Evolutionary conservation across 1,140 invertebrate genomes (phyloP), one percentile per base, ranked within the genome.

Genomic region (Drosophila leontia): DNA sequence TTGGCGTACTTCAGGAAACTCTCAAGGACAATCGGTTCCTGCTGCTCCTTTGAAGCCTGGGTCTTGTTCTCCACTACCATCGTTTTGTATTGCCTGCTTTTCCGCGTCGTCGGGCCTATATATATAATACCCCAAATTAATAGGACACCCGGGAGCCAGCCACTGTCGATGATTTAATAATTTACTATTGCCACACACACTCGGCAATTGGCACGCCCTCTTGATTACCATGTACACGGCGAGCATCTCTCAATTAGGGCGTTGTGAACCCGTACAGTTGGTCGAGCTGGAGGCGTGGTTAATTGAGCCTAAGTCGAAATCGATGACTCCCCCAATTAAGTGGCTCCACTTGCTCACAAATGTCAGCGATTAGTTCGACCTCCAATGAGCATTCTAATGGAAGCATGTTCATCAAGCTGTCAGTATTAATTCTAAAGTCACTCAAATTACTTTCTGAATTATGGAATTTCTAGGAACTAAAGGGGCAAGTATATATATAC

Each of bases 241-340:
- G 45, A 72, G 70, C 70, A 81, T 90, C 72, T 84, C 84, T 88
- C 74, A 88, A 88, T 88, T 88, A 90, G 64, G 77, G 47, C 57
- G 45, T 64, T 87, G 80, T 64, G 84, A 87, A 88, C 68, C 51
- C 58, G 44, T 67, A 50, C 84, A 88, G 77, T 88, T 87, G 83
- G 58, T 29, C 45, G 35, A 53, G n/a, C 41, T 23, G n/a, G 69
- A 78, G 83, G 82, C 70, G 82, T 76, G 55, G 39, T 58, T 84
- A 83, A 87, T 80, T 83, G 80, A 19, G 60, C 51, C 53, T 63
- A 80, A 80, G 64, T 87, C 76, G 80, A 80, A 88, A 80, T 88
- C 78, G 82, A 88, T 87, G 69, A 88, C 74, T 76, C 58, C 48
- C 29, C 62, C 68, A 80, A 78, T 78, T 78, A 64, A 71, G 34